Conservation (phyloP, 2,113 vertebrate genomes). For the Strigops habroptila region DNA sequence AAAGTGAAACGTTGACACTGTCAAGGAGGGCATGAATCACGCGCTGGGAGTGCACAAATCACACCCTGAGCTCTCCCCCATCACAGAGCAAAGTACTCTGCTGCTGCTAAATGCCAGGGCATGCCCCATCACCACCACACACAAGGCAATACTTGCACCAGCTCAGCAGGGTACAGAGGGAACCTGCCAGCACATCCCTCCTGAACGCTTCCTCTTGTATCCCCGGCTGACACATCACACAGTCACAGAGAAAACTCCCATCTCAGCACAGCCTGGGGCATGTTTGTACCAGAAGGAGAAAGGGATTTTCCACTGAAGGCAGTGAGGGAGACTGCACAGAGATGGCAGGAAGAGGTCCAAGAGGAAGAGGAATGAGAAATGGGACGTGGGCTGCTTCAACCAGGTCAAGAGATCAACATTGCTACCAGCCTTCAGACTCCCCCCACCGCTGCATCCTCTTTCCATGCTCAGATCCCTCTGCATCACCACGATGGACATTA, state of each 20-base stretch:
- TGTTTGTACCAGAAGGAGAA: background rate
- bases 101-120: background rate
- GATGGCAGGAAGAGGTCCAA: background rate
- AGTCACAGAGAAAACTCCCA: background rate
- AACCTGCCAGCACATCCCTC: background rate
- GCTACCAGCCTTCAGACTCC: background rate
- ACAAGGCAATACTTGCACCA: background rate
- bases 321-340: background rate
- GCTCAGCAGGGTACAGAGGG: background rate
- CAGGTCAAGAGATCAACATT: background rate
- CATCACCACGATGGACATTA: accelerated
- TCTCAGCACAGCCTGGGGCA: background rate
- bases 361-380: accelerated
- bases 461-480: background rate
- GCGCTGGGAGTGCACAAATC: background rate
- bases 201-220: background rate
- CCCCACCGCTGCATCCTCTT: background rate
- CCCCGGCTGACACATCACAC: background rate
- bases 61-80: background rate
- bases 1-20: background rate
- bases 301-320: background rate
- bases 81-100: background rate
- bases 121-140: background rate
- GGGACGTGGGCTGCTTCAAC: background rate
- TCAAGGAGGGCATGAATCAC: background rate